Evolutionary conservation across 2,888 invertebrate genomes (phyloP).

Genomic region (Orthosia gracilis): DNA sequence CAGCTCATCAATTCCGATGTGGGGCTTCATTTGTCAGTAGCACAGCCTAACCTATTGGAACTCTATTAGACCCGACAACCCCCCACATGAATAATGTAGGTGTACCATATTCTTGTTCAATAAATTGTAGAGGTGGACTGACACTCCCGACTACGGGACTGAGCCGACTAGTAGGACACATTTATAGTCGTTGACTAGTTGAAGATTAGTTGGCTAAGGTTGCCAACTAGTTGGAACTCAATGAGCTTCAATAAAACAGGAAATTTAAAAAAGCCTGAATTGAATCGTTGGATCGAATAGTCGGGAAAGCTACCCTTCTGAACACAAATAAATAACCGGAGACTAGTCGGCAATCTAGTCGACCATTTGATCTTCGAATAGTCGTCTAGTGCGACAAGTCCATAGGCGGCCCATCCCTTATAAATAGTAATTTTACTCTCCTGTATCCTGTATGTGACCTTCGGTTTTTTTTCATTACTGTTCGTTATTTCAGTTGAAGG

Average conservation of each 20-base stretch:
- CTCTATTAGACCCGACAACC: constrained; percentile 38
- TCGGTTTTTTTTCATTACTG: constrained; percentile 43
- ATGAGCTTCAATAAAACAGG: not conserved
- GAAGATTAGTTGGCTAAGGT: too few species aligned
- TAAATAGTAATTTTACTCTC: constrained; percentile 54
- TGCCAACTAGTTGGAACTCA: not conserved
- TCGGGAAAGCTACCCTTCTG: not conserved
- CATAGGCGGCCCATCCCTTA: constrained; percentile 2
- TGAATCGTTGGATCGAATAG: not conserved
- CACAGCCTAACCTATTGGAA: constrained; percentile 31
- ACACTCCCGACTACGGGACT: not conserved
- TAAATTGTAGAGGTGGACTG: constrained; percentile 31
- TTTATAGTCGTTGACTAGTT: not conserved
- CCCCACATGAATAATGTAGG: constrained; percentile 46
- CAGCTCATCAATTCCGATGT: constrained; percentile 35
- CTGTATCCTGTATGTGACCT: constrained; percentile 32
- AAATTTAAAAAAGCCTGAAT: too few species aligned
- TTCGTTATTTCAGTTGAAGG: constrained; percentile 58
- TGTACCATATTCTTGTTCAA: constrained; percentile 42
- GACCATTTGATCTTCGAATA: not conserved
- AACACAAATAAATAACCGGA: not conserved
- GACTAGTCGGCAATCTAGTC: not conserved
- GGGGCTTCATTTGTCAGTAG: constrained; percentile 43
- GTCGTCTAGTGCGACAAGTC: not conserved
- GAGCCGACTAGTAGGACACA: not conserved